Conservation (phyloP, 2,113 vertebrate genomes). For the Notarius lentiginosus region DNA sequence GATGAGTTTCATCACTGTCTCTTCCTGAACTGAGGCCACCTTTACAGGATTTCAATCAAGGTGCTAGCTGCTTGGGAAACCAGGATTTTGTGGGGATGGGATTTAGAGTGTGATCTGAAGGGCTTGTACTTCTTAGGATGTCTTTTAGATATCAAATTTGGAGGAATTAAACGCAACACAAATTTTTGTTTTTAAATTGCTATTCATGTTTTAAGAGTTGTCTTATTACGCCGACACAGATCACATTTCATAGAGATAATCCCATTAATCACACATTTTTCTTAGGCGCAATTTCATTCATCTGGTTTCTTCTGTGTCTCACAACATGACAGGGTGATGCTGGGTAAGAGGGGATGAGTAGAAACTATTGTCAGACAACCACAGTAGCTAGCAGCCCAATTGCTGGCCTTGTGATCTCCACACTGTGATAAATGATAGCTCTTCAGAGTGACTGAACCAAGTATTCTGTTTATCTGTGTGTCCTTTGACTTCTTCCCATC, state of each 20-base stretch:
- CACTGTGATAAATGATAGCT: conserved; percentile 55
- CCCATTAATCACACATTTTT: conserved; percentile 51
- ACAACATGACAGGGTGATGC: conserved; percentile 57
- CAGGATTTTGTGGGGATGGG: conserved; percentile 21
- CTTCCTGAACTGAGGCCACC: conserved; percentile 30
- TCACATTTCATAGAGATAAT: conserved; percentile 17
- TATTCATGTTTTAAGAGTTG: neutral
- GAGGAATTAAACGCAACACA: neutral
- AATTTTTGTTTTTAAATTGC: neutral
- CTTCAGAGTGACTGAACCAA: conserved; percentile 39
- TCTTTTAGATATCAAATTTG: neutral
- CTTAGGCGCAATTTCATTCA: conserved; percentile 67
- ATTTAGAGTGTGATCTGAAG: conserved; percentile 3
- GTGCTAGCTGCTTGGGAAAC: conserved; percentile 37
- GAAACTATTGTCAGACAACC: conserved; percentile 28
- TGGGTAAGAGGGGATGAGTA: conserved; percentile 46
- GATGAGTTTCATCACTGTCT: conserved; percentile 44
- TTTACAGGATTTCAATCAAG: conserved; percentile 30
- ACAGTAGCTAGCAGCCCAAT: conserved; percentile 36
- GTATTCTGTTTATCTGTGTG: conserved; percentile 44
- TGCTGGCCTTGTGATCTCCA: conserved; percentile 45
- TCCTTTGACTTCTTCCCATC: conserved; percentile 38
- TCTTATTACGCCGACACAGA: neutral
- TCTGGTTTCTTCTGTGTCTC: conserved; percentile 61
- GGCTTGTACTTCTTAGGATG: neutral